Evolutionary conservation across 2,797 vertebrate genomes (phyloP).

Genomic region (Macropus fuliginosus): DNA sequence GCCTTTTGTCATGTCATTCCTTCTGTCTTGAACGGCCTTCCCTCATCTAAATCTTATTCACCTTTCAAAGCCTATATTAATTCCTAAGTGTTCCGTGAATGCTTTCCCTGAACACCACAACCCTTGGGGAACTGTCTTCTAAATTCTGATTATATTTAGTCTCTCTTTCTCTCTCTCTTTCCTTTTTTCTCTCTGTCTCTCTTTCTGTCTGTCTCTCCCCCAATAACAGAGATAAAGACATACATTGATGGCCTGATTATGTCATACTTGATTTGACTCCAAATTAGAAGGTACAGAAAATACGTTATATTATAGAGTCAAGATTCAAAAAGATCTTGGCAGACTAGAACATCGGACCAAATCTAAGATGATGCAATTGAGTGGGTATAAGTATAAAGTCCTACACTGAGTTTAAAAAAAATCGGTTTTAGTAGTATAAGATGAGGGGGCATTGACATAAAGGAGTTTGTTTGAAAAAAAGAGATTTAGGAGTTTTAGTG

Average conservation of each 20-base stretch:
- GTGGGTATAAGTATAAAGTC: neutral
- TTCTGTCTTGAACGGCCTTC: neutral
- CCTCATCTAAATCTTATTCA: neutral
- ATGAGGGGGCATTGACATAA: neutral
- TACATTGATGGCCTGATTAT: neutral
- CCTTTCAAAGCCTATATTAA: constrained; percentile 1
- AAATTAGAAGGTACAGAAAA: neutral
- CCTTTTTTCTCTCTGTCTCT: neutral
- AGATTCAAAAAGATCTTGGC: neutral
- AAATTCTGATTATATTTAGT: neutral
- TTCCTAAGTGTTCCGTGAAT: neutral
- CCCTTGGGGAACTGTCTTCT: neutral
- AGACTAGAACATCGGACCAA: neutral
- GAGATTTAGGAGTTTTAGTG: neutral
- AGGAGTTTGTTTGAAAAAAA: neutral
- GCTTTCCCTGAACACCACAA: neutral
- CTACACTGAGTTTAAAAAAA: neutral
- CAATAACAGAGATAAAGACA: neutral
- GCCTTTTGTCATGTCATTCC: neutral
- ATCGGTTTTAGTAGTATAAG: neutral
- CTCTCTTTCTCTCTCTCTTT: neutral
- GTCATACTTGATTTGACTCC: neutral
- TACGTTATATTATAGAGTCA: neutral
- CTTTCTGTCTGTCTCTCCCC: neutral
- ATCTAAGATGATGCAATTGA: neutral